Evolutionary conservation across 2,888 invertebrate genomes (phyloP).

Genomic region (Nomada ruficornis): DNA sequence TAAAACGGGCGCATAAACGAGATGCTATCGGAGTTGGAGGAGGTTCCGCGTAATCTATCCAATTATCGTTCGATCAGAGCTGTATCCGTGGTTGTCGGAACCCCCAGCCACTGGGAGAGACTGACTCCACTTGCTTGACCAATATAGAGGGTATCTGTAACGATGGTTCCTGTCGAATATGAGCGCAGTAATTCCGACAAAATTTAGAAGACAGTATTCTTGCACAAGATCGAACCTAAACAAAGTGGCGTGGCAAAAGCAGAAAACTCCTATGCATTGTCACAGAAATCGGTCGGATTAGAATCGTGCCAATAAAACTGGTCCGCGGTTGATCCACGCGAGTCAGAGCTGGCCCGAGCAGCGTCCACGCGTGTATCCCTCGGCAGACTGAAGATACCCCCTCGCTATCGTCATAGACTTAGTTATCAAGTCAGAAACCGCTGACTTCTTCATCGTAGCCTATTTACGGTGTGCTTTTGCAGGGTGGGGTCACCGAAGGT

Average conservation of each 20-base stretch:
- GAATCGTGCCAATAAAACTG: too few relatives aligned
- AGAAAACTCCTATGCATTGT: too few relatives aligned
- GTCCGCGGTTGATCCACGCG: neutral
- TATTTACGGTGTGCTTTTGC: conserved; percentile 49
- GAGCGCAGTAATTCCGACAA: neutral
- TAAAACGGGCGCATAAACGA: conserved; percentile 78
- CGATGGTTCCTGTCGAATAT: neutral
- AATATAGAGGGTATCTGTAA: conserved; percentile 31
- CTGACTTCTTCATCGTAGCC: conserved; percentile 28
- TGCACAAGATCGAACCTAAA: too few relatives aligned
- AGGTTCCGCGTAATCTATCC: conserved; percentile 83
- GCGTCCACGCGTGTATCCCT: too few relatives aligned
- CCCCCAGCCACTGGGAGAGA: conserved; percentile 49
- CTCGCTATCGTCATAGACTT: conserved; percentile 6
- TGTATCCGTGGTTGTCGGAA: conserved; percentile 58
- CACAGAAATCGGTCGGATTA: too few relatives aligned
- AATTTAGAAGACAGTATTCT: neutral
- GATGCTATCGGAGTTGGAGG: conserved; percentile 81
- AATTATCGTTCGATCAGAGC: conserved; percentile 82
- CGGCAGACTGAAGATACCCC: neutral
- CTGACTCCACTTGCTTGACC: conserved; percentile 31
- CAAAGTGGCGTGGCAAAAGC: too few relatives aligned
- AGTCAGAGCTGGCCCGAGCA: neutral
- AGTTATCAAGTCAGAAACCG: conserved; percentile 31
- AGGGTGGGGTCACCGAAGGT: conserved; percentile 76